Percentiles rank a stretch among this genome's conserved stretches.
Evolutionary conservation across 2,797 vertebrate genomes (phyloP).

Genomic region (Cyclura pinguis): DNA sequence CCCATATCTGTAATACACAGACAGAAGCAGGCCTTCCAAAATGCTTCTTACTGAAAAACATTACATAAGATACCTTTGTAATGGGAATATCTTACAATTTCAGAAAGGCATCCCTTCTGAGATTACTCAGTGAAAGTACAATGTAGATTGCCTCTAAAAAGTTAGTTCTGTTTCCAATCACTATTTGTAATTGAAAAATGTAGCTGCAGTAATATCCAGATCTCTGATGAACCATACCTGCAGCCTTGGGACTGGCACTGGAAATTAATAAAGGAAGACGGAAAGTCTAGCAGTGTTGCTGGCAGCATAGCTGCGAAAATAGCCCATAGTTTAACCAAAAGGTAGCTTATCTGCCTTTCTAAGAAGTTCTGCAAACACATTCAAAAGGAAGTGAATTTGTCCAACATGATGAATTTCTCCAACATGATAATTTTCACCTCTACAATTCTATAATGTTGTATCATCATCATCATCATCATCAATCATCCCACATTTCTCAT

Average conservation of each 20-base stretch:
- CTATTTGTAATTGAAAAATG: background rate
- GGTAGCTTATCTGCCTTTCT: no score
- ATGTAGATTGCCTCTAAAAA: background rate
- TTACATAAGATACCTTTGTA: background rate
- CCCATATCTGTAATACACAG: background rate
- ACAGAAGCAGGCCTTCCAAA: slow-evolving; percentile 1
- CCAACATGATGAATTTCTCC: no score
- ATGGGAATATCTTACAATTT: background rate
- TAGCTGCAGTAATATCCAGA: background rate
- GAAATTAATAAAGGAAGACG: background rate
- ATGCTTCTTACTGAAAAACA: background rate
- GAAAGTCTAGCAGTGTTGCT: background rate
- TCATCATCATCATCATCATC: no score
- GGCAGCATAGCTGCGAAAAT: background rate
- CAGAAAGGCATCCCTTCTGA: background rate
- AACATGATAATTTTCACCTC: no score
- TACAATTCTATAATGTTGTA: no score
- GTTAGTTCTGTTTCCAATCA: background rate
- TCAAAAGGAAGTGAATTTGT: no score
- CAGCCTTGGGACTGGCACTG: background rate
- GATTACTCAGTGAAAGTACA: background rate
- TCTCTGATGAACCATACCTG: background rate
- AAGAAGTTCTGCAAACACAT: no score
- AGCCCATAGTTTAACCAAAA: no score
- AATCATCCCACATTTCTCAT: no score